Conservation (phyloP, 2,888 invertebrate genomes). For the Pseudococcus viburni region DNA sequence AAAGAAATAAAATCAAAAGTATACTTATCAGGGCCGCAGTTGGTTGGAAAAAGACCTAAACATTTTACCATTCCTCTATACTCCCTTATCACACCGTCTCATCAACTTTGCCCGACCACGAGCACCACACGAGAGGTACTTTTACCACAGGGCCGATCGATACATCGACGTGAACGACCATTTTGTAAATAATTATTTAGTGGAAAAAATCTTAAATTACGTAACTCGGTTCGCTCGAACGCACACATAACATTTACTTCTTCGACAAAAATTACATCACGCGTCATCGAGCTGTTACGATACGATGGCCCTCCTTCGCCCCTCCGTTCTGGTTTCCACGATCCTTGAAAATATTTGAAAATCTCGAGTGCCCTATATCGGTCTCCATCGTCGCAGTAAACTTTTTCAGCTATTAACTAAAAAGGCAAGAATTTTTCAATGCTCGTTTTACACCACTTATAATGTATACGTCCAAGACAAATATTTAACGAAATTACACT, state of each 20-base stretch:
- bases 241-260: not conserved
- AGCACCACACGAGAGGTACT: not conserved
- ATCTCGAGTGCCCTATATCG: not conserved
- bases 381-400: not conserved
- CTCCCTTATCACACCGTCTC: too few relatives aligned
- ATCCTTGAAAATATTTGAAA: slow-evolving; percentile 4
- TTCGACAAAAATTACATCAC: slow-evolving; percentile 1
- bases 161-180: not conserved
- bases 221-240: not conserved
- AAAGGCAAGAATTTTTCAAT: not conserved
- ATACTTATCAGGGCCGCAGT: too few relatives aligned
- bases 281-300: slow-evolving; percentile 22
- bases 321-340: not conserved
- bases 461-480: not conserved
- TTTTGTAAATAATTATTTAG: slow-evolving; percentile 12
- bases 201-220: slow-evolving; percentile 26
- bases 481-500: not conserved
- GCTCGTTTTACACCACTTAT: not conserved
- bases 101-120: too few relatives aligned
- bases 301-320: not conserved
- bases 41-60: too few relatives aligned
- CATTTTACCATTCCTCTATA: too few relatives aligned
- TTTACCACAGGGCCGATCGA: not conserved
- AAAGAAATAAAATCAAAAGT: too few relatives aligned
- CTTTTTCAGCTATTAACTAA: not conserved